Evolutionary conservation across 2,113 vertebrate genomes (phyloP), one percentile per base, ranked within the genome.

Genomic region (Lampris megalopsis): DNA sequence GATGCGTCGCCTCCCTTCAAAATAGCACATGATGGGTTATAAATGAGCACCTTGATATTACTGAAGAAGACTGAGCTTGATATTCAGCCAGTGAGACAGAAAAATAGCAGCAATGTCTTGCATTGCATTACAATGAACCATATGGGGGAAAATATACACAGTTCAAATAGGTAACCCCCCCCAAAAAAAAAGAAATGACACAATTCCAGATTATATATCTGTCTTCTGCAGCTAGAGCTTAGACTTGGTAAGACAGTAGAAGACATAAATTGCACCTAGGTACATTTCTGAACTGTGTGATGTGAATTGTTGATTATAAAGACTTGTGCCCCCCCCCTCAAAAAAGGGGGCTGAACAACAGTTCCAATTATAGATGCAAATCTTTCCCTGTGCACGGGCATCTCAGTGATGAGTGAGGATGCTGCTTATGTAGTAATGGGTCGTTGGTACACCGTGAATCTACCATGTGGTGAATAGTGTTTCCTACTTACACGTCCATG

Each of bases 111-210:
- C 11, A 63, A 11, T 36, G 63, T 38, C 24, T 13, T 43, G 67
- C 41, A 53, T 86, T 81, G 83, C 79, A 63, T 7, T 38, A 37
- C 42, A 5, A 79, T 84, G 76, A 71, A 81, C 35, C 64, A 84
- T 64, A 35, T 71, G 49, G 13, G 5, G 56, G 40, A 58, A 42
- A 54, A 13, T 5, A 52, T 10, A 10, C 8, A 9, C 0, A 52
- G 11, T 52, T n/a, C 5, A 54, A 48, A 71, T 58, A 79, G 73
- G 9, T 52, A 52, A 9, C 1, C 24, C 24, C 24, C 24, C 24
- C 24, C 24, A 1, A 59, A 70, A 13, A 8, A 40, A 36, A 5
- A 37, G 42, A 53, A 37, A 37, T 10, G 49, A 48, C 67, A 49
- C 10, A 11, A 36, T 24, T 36, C 45, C 36, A 47, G 0, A 49